Evolutionary conservation across 2,797 vertebrate species (phyloP).

Genomic region (Acestrorhynchus altus): DNA sequence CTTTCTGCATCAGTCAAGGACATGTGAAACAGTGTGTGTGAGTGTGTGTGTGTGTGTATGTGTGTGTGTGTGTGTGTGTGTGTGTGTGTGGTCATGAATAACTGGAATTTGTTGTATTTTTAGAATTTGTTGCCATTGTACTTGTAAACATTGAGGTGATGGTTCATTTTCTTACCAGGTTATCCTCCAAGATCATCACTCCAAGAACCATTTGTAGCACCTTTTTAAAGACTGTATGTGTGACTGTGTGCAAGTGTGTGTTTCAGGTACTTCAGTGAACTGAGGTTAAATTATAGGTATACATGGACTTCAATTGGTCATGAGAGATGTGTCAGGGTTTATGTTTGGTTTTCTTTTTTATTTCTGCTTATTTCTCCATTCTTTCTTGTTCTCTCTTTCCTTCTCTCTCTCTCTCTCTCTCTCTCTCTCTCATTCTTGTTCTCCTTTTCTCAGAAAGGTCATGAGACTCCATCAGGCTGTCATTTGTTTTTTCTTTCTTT

Average conservation of each 20-base stretch:
- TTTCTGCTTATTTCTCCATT: not conserved
- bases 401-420: not conserved
- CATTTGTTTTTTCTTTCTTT: not conserved
- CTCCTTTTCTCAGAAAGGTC: constrained; percentile 20
- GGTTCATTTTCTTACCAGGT: no score
- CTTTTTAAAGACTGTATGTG: no score
- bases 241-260: no score
- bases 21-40: not conserved
- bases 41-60: not conserved
- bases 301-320: no score
- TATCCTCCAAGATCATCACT: no score
- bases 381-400: not conserved
- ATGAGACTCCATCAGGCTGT: constrained; percentile 13
- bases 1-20: not conserved
- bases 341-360: not conserved
- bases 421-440: not conserved
- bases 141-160: no score
- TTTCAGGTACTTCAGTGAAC: no score
- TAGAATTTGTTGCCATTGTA: no score
- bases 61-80: constrained; percentile 8
- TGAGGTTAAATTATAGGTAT: no score
- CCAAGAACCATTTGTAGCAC: no score
- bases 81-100: not conserved
- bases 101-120: not conserved
- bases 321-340: constrained; percentile 35